Evolutionary conservation across 2,888 invertebrate species (phyloP).

Genomic region (Drosophila nigricruria): DNA sequence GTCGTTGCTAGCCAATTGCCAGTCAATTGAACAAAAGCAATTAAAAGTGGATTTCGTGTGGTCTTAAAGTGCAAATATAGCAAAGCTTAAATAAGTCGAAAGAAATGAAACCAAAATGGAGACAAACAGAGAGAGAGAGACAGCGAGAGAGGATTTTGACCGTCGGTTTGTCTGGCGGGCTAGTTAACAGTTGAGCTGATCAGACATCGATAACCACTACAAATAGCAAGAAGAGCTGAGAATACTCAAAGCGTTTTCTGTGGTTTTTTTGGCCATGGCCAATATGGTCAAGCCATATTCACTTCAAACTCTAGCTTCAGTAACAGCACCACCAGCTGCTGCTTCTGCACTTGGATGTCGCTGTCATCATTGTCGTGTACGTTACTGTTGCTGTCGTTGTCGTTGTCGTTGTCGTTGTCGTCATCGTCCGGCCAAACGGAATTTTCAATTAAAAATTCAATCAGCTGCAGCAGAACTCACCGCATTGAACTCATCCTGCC

Average conservation of each 20-base stretch:
- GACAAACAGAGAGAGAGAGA: constrained; percentile 4
- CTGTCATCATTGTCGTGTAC: constrained; percentile 13
- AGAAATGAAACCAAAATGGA: constrained; percentile 12
- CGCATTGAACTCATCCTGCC: constrained; percentile 97
- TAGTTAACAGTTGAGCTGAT: constrained; percentile 38
- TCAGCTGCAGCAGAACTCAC: constrained; percentile 87
- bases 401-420: constrained; percentile 14
- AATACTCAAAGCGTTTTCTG: constrained; percentile 61
- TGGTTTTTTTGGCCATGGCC: constrained; percentile 53
- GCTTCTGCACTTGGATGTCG: constrained; percentile 9
- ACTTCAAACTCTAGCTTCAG: constrained; percentile 3
- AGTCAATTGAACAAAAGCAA: constrained; percentile 83
- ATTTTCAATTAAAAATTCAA: constrained; percentile 82
- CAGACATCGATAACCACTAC: constrained; percentile 41
- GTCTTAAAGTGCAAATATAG: constrained; percentile 75
- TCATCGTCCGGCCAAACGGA: constrained; percentile 59
- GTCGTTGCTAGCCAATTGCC: constrained; percentile 60
- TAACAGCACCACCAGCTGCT: background rate
- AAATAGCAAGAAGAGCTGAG: constrained; percentile 32
- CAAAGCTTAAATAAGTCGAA: constrained; percentile 70
- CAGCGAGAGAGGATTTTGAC: background rate
- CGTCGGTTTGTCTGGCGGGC: background rate
- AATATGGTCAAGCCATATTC: constrained; percentile 25
- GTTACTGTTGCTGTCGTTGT: constrained; percentile 12
- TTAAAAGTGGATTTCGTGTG: constrained; percentile 82